Conservation (phyloP, 35 echinoderm and acorn worm genomes). For the Ophioderma brevispina region DNA sequence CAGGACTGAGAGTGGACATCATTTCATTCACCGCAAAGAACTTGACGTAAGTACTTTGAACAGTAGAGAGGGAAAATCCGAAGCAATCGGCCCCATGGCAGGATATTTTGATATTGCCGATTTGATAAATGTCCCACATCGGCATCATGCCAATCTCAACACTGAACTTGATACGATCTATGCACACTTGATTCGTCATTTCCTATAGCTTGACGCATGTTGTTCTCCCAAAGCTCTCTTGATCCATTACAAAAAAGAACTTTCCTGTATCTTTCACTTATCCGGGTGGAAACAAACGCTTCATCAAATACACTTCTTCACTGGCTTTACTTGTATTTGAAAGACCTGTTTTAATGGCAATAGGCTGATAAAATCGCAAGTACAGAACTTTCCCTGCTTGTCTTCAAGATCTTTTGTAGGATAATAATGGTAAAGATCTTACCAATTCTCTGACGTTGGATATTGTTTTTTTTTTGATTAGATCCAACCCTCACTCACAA, state of each 20-base stretch:
- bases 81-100: background rate
- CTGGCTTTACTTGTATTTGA: background rate
- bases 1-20: background rate
- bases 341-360: background rate
- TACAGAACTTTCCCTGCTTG: background rate
- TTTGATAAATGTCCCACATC: background rate
- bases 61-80: constrained; percentile 10
- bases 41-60: background rate
- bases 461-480: background rate
- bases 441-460: constrained; percentile 8
- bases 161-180: constrained; percentile 16
- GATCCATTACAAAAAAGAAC: background rate
- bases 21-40: background rate
- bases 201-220: background rate
- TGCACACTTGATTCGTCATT: background rate
- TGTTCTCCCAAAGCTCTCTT: background rate
- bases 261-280: background rate
- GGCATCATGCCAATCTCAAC: background rate
- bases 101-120: background rate
- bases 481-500: background rate
- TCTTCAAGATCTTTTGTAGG: background rate
- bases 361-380: background rate
- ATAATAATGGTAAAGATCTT: background rate
- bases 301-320: background rate
- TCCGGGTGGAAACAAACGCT: background rate